Evolutionary conservation across 2,113 vertebrate species (phyloP), one percentile per base, ranked within the genome.

Genomic region (Phoxinus phoxinus): DNA sequence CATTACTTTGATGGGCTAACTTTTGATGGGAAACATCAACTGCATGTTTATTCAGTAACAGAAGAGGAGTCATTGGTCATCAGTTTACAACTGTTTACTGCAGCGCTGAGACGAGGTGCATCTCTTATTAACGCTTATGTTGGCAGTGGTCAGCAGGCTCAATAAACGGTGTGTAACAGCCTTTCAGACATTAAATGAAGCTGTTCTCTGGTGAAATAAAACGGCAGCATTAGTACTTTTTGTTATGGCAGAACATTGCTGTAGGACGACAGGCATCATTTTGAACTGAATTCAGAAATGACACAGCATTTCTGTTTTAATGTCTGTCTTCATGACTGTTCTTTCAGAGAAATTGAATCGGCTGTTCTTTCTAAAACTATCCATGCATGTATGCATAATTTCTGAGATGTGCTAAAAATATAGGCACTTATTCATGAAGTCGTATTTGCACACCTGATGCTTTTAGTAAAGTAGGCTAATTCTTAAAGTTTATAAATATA

Each of bases 161-260:
- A 27, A 48, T 74, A 48, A 73, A 73, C 3, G 37, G 21, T 73
- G 71, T 25, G 23, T 73, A 46, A 74, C 15, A 25, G 72, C 72
- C 35, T 74, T 17, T 74, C 71, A 74, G 41, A 74, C 6, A 46
- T 46, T 74, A 74, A 74, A 27, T 41, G 72, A 74, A 74, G 41
- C 41, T 73, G 69, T 23, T 44, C 21, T 46, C 72, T 46, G 72
- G 41, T 74, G 0, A 46, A 25, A 74, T 74, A 74, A 48, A 74
- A 73, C 6, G 0, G 6, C 41, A 48, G 41, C 13, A n/a, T 72
- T 72, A 10, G n/a, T 25, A 15, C 41, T 74, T 15, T 46, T 48
- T 25, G 37, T 41, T 21, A n/a, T n/a, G 3, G 67, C 19, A 41
- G 67, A 69, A 32, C 65, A 41, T n/a, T 0, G 35, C 69, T 25